phyloP scores from a whole-genome alignment of 2,888 invertebrate species.

The Piscicola geometra region DNA sequence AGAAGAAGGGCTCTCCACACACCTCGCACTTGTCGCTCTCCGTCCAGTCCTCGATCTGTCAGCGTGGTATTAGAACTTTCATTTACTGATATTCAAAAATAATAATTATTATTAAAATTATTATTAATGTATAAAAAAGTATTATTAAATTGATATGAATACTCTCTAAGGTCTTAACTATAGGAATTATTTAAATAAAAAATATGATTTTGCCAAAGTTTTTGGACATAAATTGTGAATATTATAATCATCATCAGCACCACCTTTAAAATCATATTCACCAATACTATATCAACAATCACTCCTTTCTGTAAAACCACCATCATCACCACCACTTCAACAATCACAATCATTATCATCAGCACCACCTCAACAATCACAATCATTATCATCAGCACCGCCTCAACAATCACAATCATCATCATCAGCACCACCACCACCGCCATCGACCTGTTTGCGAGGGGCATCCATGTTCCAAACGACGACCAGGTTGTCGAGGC shows the following conservation, averaged over 20 bases:
- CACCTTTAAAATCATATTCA: no score
- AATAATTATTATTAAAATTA: no score
- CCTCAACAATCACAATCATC: no score
- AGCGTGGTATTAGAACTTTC: no score
- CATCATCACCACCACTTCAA: neutral
- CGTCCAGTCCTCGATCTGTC: slow-evolving; percentile 87
- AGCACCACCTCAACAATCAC: neutral
- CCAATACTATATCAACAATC: no score
- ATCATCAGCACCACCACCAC: neutral
- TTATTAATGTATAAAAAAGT: no score
- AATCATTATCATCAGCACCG: neutral
- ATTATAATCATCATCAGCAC: neutral
- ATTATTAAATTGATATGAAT: no score
- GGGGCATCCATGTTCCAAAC: slow-evolving; percentile 78
- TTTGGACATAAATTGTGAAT: no score
- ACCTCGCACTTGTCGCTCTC: slow-evolving; percentile 90
- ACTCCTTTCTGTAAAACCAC: neutral
- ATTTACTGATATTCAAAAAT: no score
- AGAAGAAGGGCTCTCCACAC: slow-evolving; percentile 93
- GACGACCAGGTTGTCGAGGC: slow-evolving; percentile 86
- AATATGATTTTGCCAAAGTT: no score
- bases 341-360: neutral
- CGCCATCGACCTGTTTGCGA: slow-evolving; percentile 24
- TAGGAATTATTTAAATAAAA: no score
- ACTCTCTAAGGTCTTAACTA: no score